Evolutionary conservation across 2,888 invertebrate genomes (phyloP), one percentile per base, ranked within the genome.

Genomic region (Hyalella azteca): DNA sequence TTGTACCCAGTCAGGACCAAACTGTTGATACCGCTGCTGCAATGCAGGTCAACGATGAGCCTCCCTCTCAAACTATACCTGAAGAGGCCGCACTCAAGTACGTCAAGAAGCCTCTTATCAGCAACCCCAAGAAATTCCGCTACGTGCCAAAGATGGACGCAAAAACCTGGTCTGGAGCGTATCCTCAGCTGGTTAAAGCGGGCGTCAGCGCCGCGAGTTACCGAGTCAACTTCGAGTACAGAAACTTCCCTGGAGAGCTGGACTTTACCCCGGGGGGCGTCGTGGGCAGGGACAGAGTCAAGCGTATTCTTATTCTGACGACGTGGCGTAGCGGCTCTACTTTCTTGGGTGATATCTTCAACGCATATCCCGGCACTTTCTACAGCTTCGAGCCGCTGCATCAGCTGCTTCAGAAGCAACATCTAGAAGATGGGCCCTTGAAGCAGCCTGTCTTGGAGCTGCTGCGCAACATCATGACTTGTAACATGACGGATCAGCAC

Each of bases 251-350:
- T 11, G 59, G 59, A 19, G 81, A 83, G 50, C 59, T 73, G 29
- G 26, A 73, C 45, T 83, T 83, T 41, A 75, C 40, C 1, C 81
- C 81, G 3, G 83, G 83, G 40, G 54, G 78, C 41, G 45, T 29
- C 41, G 80, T 83, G 13, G 22, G 40, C 19, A 54, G 77, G 9
- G 60, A 59, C 2, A 60, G 77, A 22, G 78, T 78, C 2, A 77
- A 81, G 29, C 73, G 81, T 26, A 81, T 81, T 11, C 36, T 83
- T 3, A 76, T 83, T 26, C 49, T 83, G 3, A 81, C 80, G 39
- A 83, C 83, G n/a, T 83, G 83, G 83, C 79, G 83, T 2, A 83
- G 83, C 41, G 83, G 83, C 19, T 83, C 83, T 5, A 78, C 79
- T 15, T 83, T 81, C 29, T 78, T 83, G 29, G 83, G 83, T 15